A percentile compares a stretch with the other conserved stretches of the same genome.
Evolutionary conservation across 2,113 vertebrate genomes (phyloP).

Genomic region (Entelurus aequoreus): DNA sequence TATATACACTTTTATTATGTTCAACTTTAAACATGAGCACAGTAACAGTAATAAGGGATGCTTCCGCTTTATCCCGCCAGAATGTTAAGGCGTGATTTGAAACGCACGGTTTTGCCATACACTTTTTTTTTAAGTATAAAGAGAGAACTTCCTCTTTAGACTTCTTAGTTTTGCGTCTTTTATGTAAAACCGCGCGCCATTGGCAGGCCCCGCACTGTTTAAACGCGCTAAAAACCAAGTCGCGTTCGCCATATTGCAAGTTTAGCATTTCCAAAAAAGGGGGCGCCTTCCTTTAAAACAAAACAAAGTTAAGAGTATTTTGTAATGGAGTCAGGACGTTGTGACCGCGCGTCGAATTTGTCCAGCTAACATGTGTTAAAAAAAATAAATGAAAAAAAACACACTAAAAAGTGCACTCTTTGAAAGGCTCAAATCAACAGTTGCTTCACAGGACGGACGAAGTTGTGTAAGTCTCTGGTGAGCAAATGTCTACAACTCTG

Average conservation of each 20-base stretch:
- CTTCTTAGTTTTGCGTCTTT: background rate
- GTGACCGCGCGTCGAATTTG: background rate
- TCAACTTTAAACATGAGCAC: too few species aligned
- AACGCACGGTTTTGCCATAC: background rate
- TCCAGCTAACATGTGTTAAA: conserved; percentile 18
- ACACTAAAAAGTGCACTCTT: conserved; percentile 25
- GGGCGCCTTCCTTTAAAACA: background rate
- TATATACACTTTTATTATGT: too few species aligned
- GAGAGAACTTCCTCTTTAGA: background rate
- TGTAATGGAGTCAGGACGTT: background rate
- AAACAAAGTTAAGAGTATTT: background rate
- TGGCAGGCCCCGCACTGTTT: background rate
- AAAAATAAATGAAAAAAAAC: background rate
- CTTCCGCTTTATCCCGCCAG: too few species aligned
- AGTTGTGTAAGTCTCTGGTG: conserved; percentile 52
- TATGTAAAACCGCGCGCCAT: background rate
- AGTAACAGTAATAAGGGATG: too few species aligned
- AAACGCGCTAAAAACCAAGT: background rate
- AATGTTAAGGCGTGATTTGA: too few species aligned
- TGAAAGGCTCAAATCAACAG: conserved; percentile 31
- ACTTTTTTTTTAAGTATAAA: background rate
- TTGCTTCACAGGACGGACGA: conserved; percentile 37
- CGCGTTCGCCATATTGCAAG: background rate
- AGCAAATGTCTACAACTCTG: conserved; percentile 70
- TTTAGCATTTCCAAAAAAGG: background rate